Base-by-base conservation (phyloP, 2,113 vertebrate species). In the Pangasianodon gigas region DNA sequence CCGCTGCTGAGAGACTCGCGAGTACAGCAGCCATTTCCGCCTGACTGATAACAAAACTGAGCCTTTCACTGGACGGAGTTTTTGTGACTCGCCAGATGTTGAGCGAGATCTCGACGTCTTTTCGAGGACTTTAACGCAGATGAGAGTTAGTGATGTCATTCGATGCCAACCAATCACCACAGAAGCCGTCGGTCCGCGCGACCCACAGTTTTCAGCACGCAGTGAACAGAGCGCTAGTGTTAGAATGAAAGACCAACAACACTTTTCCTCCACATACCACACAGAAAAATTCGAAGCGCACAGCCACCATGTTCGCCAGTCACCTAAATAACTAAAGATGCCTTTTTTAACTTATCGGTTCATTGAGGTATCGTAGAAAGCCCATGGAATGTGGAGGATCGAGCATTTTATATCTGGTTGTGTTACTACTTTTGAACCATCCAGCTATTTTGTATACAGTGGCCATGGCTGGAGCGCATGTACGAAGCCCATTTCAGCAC, bases 81-180 rank as follows among this genome's bases (percentile, higher is more conserved):
- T 84, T 62, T 41, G 21, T 2, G 56, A 26, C 2, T 62, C 37
- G 37, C 82, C 56, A 84, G 37, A 62, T 84, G 56, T 44, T 84
- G 2, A 46, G 24, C 37, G 56, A 62, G 56, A 62, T 62, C 58
- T 84, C 56, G 10, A 29, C 58, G 82, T 62, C 21, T 62, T 84
- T 84, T 84, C 58, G 62, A 46, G 24, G 37, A 84, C 29, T 84
- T 62, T 62, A 60, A 84, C 11, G 82, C 21, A 5, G 41, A 18
- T 4, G 29, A 32, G 29, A 81, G 26, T 26, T 41, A 41, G 46
- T 84, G 82, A 84, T 62, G 82, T 84, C 82, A 84, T 62, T 37
- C 58, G 2, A 29, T 62, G 21, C 24, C 58, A 46, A 44, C 82
- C 82, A 84, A 84, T 84, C 82, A 84, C 56, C 37, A 46, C 82